Conservation (phyloP, 2,888 invertebrate genomes). For the Eugnorisma glareosa region DNA sequence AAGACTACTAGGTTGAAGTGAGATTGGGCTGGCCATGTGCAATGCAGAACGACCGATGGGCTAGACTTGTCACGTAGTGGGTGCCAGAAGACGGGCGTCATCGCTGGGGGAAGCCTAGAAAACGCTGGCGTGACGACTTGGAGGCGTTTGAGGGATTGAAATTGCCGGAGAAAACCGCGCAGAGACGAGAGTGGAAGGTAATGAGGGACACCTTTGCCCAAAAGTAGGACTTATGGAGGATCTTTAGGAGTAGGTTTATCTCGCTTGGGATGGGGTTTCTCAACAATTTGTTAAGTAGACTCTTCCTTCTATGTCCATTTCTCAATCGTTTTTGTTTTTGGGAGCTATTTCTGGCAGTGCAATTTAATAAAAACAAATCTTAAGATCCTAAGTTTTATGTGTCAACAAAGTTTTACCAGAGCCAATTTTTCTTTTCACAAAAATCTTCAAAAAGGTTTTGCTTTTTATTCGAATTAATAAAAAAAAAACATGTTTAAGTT, state of each 20-base stretch:
- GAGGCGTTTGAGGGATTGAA: neutral
- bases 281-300: neutral
- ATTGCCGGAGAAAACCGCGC: neutral
- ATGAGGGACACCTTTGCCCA: neutral
- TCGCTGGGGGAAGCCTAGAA: neutral
- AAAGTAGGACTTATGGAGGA: neutral
- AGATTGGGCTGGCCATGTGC: neutral
- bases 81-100: neutral
- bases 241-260: neutral
- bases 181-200: neutral
- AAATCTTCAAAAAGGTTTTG: neutral
- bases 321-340: neutral
- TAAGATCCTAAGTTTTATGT: neutral
- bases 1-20: neutral
- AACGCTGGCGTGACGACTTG: neutral
- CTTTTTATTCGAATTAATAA: slow-evolving; percentile 3
- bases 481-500: slow-evolving; percentile 45
- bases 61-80: neutral
- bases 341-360: neutral
- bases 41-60: neutral
- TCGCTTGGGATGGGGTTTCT: neutral
- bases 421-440: neutral
- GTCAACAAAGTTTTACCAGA: neutral
- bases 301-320: too few species aligned
- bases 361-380: neutral